Evolutionary conservation across 2,888 invertebrate genomes (phyloP).

Genomic region (Eupithecia centaureata): DNA sequence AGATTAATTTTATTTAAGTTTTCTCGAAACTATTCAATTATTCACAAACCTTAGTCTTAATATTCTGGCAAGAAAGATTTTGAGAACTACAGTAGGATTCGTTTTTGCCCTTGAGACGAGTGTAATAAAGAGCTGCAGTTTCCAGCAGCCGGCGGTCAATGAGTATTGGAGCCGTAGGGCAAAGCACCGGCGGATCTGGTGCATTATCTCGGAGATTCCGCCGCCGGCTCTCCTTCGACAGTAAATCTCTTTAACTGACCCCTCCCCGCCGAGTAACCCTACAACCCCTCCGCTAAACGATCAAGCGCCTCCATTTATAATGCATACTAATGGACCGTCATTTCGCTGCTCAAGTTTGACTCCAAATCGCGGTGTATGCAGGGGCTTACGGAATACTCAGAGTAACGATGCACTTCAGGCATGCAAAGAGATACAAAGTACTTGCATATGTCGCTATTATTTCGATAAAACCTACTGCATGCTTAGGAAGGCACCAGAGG

Average conservation of each 20-base stretch:
- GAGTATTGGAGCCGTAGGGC: slow-evolving; percentile 16
- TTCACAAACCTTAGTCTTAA: not conserved
- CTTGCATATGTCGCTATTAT: not conserved
- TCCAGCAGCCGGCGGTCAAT: not conserved
- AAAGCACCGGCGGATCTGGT: slow-evolving; percentile 18
- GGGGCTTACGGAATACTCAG: not conserved
- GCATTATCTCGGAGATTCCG: slow-evolving; percentile 14
- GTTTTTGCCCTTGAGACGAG: not conserved
- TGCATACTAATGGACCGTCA: slow-evolving; percentile 21
- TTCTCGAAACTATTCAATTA: not conserved
- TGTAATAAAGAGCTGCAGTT: not conserved
- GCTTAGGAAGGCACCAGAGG: not conserved
- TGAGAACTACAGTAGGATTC: not conserved
- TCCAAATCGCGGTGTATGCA: not conserved
- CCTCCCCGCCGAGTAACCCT: not conserved
- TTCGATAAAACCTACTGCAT: not conserved
- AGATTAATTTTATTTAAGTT: slow-evolving; percentile 4
- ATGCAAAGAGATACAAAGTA: not conserved
- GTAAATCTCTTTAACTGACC: slow-evolving; percentile 34
- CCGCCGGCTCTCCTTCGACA: slow-evolving; percentile 1
- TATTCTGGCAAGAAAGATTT: not conserved
- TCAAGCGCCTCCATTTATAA: slow-evolving; percentile 24
- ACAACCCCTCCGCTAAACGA: slow-evolving; percentile 23
- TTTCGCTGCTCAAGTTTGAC: not conserved
- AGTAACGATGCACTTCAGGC: not conserved